Evolutionary conservation across 2,113 vertebrate species (phyloP).

Genomic region (Lipophrys pholis): DNA sequence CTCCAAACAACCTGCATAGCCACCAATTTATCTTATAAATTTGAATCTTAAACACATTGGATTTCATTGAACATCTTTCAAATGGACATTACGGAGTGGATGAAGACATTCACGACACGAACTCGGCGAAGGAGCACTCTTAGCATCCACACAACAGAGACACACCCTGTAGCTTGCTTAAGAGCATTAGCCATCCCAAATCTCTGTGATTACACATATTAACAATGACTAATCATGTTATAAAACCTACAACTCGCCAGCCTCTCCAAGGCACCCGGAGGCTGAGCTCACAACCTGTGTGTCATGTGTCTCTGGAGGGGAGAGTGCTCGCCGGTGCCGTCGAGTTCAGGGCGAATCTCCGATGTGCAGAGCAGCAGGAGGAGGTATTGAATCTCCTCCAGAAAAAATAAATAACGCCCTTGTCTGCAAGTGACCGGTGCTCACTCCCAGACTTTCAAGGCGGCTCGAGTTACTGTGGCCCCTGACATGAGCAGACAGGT

Average conservation of each 20-base stretch:
- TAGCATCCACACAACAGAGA: conserved; percentile 49
- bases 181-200: conserved; percentile 50
- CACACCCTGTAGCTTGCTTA: conserved; percentile 44
- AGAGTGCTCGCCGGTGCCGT: conserved; percentile 47
- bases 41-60: neutral
- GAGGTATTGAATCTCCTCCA: conserved; percentile 80
- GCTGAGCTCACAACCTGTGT: conserved; percentile 49
- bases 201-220: conserved; percentile 56
- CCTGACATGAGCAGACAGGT: conserved; percentile 83
- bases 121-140: conserved; percentile 18
- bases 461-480: conserved; percentile 81
- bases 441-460: conserved; percentile 82
- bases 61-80: conserved; percentile 3
- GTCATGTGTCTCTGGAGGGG: conserved; percentile 58
- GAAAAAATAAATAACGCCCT: conserved; percentile 84
- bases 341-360: conserved; percentile 46
- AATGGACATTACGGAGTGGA: conserved; percentile 14
- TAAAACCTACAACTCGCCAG: conserved; percentile 47
- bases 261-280: conserved; percentile 28
- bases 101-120: conserved; percentile 10
- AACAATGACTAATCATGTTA: conserved; percentile 67
- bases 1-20: neutral
- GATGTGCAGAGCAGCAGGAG: conserved; percentile 57
- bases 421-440: conserved; percentile 82
- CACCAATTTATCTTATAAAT: neutral